Evolutionary conservation across 2,888 invertebrate genomes (phyloP).

Genomic region (Osmoderma eremita): DNA sequence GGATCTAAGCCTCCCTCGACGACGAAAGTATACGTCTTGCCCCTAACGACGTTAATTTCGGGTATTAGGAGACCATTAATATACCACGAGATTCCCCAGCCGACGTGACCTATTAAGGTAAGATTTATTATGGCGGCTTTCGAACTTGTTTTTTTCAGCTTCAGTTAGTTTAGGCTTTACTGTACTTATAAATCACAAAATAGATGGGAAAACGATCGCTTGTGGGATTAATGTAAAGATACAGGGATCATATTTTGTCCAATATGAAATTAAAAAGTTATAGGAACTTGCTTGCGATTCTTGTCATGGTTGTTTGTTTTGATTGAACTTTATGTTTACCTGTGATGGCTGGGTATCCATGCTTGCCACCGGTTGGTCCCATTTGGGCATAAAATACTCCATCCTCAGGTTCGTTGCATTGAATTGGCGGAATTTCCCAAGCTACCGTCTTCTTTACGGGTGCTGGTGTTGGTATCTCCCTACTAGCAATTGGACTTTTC

Average conservation of each 20-base stretch:
- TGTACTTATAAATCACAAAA: no score
- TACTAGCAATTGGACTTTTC: conserved; percentile 32
- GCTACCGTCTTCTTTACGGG: conserved; percentile 70
- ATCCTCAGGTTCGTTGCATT: conserved; percentile 90
- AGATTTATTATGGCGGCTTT: conserved; percentile 3
- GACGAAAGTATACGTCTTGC: conserved; percentile 87
- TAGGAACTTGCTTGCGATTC: no score
- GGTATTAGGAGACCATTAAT: conserved; percentile 93
- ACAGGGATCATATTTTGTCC: no score
- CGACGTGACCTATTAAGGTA: conserved; percentile 78
- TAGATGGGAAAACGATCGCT: no score
- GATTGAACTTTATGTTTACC: conserved; percentile 64
- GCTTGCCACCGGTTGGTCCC: conserved; percentile 91
- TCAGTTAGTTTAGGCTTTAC: background rate
- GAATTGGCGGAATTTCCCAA: conserved; percentile 90
- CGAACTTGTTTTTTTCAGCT: background rate
- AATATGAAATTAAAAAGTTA: no score
- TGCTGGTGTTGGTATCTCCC: conserved; percentile 70
- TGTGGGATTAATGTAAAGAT: no score
- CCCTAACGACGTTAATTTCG: conserved; percentile 88
- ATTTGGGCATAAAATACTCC: conserved; percentile 93
- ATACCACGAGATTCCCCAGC: conserved; percentile 95
- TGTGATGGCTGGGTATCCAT: conserved; percentile 89
- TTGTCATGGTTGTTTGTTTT: background rate
- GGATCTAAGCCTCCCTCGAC: conserved; percentile 87